Evolutionary conservation across 2,113 vertebrate species (phyloP), one percentile per base, ranked within the genome.

Genomic region (Acrocephalus kingi): DNA sequence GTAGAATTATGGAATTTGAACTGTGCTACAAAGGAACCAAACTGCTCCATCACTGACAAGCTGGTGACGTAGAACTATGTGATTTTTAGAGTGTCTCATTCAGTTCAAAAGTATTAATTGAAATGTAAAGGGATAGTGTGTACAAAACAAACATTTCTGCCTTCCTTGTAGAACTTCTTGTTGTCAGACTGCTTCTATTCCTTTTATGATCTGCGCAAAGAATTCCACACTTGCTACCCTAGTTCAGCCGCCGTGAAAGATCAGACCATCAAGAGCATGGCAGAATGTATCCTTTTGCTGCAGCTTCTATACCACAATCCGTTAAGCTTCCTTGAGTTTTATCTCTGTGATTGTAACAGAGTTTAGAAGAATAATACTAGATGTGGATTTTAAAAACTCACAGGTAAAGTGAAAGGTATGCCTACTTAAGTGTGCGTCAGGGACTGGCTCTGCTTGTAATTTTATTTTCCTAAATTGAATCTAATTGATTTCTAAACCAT

Each of bases 171-270:
- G 99, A 99, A 99, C 96, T 97, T 99, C 72, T 97, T 98, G 67
- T 98, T 99, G 59, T 98, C 99, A 18, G 99, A 99, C 90, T 98
- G 98, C 96, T 99, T 99, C 98, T 99, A 99, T 97, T 99, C 99
- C 37, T 99, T 99, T 96, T 98, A 98, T 88, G 99, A 99, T 91
- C 94, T 99, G 83, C 99, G 96, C 94, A 99, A 98, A 96, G 99
- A 99, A 94, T 99, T 99, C 97, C 98, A 99, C 45, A 95, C 97
- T 92, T 99, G 98, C 93, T 99, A 98, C 79, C 98, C 99, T 31
- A 98, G 97, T 43, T 96, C 98, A 62, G 97, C 98, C 89, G 64
- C 98, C 10, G 96, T 97, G 84, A 98, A 98, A 91, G 98, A 99
- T 88, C 98, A 98, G 92, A 98, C 98, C 6, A 98, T 99, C 76